Base-by-base conservation (phyloP, 1,140 invertebrate genomes). In the Trachymyrmex cornetzi region DNA sequence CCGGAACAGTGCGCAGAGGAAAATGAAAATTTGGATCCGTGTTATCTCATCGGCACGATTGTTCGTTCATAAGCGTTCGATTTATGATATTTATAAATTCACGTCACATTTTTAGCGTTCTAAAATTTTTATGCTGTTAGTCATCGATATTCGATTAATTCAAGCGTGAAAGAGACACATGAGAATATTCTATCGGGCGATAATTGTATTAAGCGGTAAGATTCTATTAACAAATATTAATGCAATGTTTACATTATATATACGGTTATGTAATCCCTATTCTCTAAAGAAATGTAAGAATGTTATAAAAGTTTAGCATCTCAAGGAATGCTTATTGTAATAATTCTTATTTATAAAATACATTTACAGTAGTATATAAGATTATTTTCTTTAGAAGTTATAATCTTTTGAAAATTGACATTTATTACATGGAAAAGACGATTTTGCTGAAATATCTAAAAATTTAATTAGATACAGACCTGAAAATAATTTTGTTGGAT, bases 21-120 rank as follows among this genome's bases (percentile, higher is more conserved):
- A 61, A 84, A 66, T 53, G 82, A 50, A 55, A 77, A 64, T 64
- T 77, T 44, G 14, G n/a, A 50, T 48, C 53, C n/a, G 27, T 34
- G 48, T 55, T 85, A 79, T 85, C 82, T 59, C 50, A 16, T 64
- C 1, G 44, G 19, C 0, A 7, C 74, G 2, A n/a, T 55, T 34
- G 30, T 34, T 55, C 48, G 30, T n/a, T 6, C 64, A 50, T 48
- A 9, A 66, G 3, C 64, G 34, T 71, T 57, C 22, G 12, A 81
- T 63, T 75, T 48, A 50, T n/a, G 27, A 34, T 61, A 74, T 84
- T 50, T 84, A 61, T 61, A 48, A 34, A 75, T 34, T 24, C n/a
- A 14, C 27, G 9, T 24, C 24, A 63, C 24, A 63, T 19, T 48
- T 38, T 30, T 30, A 12, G 59, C 19, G 22, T 71, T 27, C 38